Base-by-base conservation (phyloP, 2,797 vertebrate species). In the Gambelia wislizenii region DNA sequence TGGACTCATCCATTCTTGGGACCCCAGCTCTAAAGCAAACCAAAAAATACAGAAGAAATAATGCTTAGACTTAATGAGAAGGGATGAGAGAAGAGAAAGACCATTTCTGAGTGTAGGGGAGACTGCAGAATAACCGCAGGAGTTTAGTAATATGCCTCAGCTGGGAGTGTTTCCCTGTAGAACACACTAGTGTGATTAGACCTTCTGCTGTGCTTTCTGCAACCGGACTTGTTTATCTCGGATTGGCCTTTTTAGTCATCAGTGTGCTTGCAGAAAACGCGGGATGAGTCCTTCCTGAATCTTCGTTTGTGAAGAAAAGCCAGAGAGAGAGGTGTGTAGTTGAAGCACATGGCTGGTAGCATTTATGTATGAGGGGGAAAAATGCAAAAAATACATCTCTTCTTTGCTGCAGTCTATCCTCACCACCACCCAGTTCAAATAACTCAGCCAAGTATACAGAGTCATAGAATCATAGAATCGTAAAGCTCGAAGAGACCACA, bases 401-500 rank as follows among this genome's bases (percentile, higher is more conserved):
- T 30, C 42, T 87, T 30, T 9, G 27, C 25, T 5, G 49, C 2
- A 7, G 16, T n/a, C 9, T 49, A n/a, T n/a, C n/a, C n/a, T 5
- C 1, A 0, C 3, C 0, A 6, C 20, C 44, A 3, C 0, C 64
- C 44, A 36, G n/a, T 25, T 2, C 33, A 64, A 16, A 1, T 76
- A 18, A 59, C 69, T 36, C 27, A 33, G 52, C 4, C 42, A 86
- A 61, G 18, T 22, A 74, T 22, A 56, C 49, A 27, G 78, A 56
- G 52, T n/a, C n/a, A n/a, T n/a, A n/a, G n/a, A n/a, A n/a, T n/a
- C n/a, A n/a, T n/a, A n/a, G n/a, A n/a, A n/a, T n/a, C n/a, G n/a
- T n/a, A n/a, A n/a, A n/a, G n/a, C n/a, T n/a, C n/a, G n/a, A n/a
- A n/a, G n/a, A n/a, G n/a, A n/a, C n/a, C n/a, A n/a, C n/a, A n/a